Percentiles rank a stretch among this genome's conserved stretches.
Evolutionary conservation across 2,797 vertebrate genomes (phyloP).

Genomic region (Thripadectes ignobilis): DNA sequence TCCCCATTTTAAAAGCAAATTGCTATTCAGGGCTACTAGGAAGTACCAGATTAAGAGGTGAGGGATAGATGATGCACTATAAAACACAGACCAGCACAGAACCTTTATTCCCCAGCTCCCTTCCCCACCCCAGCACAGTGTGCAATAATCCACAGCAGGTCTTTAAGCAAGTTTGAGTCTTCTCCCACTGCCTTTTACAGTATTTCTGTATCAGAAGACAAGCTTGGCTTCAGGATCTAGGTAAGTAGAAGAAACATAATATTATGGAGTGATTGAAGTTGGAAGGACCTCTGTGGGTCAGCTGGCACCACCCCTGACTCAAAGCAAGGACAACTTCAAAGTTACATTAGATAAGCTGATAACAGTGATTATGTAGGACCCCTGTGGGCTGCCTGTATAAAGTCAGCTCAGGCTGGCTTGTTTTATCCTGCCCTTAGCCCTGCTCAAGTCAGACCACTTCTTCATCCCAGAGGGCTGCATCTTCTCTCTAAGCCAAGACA

Average conservation of each 20-base stretch:
- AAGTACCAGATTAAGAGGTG: not conserved
- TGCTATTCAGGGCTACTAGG: not conserved
- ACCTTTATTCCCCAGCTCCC: not conserved
- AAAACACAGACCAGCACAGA: not conserved
- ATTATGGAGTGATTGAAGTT: not conserved
- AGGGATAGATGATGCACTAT: not conserved
- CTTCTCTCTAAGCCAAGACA: not conserved
- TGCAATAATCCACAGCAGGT: not conserved
- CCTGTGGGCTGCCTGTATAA: not conserved
- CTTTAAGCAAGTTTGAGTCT: not conserved
- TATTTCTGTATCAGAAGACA: not conserved
- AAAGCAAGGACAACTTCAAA: conserved; percentile 33
- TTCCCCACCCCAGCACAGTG: not conserved
- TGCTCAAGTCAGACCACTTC: not conserved
- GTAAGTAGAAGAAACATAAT: not conserved
- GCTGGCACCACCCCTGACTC: not conserved
- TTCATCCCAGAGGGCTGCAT: not conserved
- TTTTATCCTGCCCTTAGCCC: not conserved
- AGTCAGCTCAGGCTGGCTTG: not conserved
- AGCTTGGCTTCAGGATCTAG: not conserved
- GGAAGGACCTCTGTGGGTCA: not conserved
- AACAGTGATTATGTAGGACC: not conserved
- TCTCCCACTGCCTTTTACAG: not conserved
- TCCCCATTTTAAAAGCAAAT: not conserved
- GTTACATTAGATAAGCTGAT: not conserved